phyloP scores from a whole-genome alignment of 64 coral and sea anemone species.

The Cladopsammia gracilis region DNA sequence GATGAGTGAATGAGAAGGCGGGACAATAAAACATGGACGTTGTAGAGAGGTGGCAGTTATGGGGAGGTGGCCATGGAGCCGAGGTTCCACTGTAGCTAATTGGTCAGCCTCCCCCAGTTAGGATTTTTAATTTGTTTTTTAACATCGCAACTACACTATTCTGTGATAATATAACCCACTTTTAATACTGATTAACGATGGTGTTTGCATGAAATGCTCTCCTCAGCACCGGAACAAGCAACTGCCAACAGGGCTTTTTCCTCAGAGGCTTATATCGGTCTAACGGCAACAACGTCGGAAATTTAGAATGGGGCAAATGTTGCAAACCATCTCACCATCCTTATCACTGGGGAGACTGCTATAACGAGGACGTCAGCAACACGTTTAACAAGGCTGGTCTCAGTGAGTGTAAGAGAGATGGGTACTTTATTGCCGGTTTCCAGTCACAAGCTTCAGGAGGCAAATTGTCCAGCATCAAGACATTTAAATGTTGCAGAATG shows the following conservation, averaged over 20 bases:
- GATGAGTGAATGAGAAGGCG: too few relatives aligned
- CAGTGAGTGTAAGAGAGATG: conserved; percentile 17
- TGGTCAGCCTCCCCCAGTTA: too few relatives aligned
- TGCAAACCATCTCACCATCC: conserved; percentile 29
- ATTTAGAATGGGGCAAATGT: conserved; percentile 57
- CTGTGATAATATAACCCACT: too few relatives aligned
- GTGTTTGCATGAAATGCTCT: background rate
- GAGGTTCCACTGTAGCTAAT: too few relatives aligned
- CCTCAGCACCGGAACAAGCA: background rate
- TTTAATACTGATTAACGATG: too few relatives aligned
- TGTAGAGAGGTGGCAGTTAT: too few relatives aligned
- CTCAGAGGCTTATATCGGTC: conserved; percentile 30
- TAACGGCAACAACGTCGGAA: conserved; percentile 1
- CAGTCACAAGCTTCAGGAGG: background rate
- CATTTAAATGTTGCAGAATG: conserved; percentile 51
- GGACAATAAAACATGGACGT: too few relatives aligned
- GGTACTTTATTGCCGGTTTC: conserved; percentile 16
- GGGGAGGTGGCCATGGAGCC: too few relatives aligned
- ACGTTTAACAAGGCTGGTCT: conserved; percentile 21
- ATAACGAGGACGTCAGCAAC: conserved; percentile 15
- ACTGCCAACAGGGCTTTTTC: conserved; percentile 35
- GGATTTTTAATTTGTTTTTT: too few relatives aligned
- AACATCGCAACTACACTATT: too few relatives aligned
- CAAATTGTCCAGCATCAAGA: conserved; percentile 25
- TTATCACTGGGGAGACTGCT: conserved; percentile 1